Base-by-base conservation (phyloP, 1,140 invertebrate species). In the Bombus sibiricus region DNA sequence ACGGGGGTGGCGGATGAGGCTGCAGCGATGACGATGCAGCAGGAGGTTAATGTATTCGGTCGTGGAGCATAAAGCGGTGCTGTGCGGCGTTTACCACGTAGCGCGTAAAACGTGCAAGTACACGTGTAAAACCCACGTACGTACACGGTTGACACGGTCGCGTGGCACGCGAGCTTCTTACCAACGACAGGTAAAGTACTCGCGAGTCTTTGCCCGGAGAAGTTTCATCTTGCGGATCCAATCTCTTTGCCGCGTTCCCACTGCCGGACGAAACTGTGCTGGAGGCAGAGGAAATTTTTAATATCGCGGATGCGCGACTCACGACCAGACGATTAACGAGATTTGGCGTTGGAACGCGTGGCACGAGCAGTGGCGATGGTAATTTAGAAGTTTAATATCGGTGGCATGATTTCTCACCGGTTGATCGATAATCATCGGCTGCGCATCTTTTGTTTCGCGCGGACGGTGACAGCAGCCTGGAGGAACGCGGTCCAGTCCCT, bases 41-140 rank as follows among this genome's bases (percentile, higher is more conserved):
- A 57, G 66, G 66, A 66, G 79, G 71, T 89, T 90, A 79, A 90
- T 83, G 83, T 86, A 90, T 89, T 85, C 86, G 75, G 79, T 83
- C 75, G 81, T 62, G 75, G 76, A 85, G 88, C 71, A 82, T 85
- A 87, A 87, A 87, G 86, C 69, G 73, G 73, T 78, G 77, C 34
- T 1, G 12, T 10, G 47, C 66, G 53, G 37, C 64, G 78, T 82
- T 81, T 71, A 66, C 80, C 77, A 85, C 87, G 78, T 85, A 87
- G 9, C 84, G 72, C 86, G 80, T 89, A 83, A 85, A 90, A 78
- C 78, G 84, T 82, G 80, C 43, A 57, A 78, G 71, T 81, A 71
- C 85, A 86, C 81, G 47, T 74, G 72, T 83, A 77, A 85, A 81
- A 37, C 37, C 53, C 80, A 72, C 80, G 84, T 86, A 83, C 86